A percentile compares a stretch with the other conserved stretches of the same genome.
Evolutionary conservation across 2,888 invertebrate genomes (phyloP).

Genomic region (Mystacides longicornis): DNA sequence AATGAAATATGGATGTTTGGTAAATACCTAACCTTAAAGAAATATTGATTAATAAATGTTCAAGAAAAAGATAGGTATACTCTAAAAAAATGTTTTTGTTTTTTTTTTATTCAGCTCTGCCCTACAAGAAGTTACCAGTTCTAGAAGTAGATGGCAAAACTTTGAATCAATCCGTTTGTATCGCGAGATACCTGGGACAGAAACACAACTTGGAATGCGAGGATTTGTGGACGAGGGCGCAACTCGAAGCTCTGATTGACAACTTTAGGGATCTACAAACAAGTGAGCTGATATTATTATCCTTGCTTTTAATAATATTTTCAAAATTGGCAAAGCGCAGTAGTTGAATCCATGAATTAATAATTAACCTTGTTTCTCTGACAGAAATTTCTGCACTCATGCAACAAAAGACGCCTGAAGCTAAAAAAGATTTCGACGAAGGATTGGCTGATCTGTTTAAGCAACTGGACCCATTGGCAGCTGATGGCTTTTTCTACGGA

Average conservation of each 20-base stretch:
- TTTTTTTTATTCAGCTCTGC: slow-evolving; percentile 33
- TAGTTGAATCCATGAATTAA: not conserved
- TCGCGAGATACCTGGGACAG: slow-evolving; percentile 47
- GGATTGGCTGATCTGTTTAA: slow-evolving; percentile 15
- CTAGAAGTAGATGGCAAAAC: slow-evolving; percentile 41
- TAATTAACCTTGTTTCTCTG: not conserved
- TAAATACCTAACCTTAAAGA: too few relatives aligned
- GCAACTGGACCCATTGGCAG: slow-evolving; percentile 14
- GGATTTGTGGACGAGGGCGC: slow-evolving; percentile 42
- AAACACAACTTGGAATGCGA: slow-evolving; percentile 41
- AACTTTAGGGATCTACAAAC: slow-evolving; percentile 44
- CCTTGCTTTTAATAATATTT: not conserved
- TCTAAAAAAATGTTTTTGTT: too few relatives aligned
- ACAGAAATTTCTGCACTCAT: slow-evolving; percentile 18
- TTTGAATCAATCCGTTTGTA: slow-evolving; percentile 42
- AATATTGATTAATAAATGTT: too few relatives aligned
- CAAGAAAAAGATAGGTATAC: too few relatives aligned
- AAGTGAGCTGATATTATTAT: slow-evolving; percentile 37
- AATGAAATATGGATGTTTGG: too few relatives aligned
- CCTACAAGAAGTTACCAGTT: slow-evolving; percentile 41
- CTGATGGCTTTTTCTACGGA: slow-evolving; percentile 22
- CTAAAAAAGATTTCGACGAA: slow-evolving; percentile 17
- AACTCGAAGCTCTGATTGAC: slow-evolving; percentile 43
- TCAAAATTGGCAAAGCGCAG: not conserved
- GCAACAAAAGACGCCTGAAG: slow-evolving; percentile 20